Base-by-base conservation (phyloP, 2,888 invertebrate species). In the Axea sp. region DNA sequence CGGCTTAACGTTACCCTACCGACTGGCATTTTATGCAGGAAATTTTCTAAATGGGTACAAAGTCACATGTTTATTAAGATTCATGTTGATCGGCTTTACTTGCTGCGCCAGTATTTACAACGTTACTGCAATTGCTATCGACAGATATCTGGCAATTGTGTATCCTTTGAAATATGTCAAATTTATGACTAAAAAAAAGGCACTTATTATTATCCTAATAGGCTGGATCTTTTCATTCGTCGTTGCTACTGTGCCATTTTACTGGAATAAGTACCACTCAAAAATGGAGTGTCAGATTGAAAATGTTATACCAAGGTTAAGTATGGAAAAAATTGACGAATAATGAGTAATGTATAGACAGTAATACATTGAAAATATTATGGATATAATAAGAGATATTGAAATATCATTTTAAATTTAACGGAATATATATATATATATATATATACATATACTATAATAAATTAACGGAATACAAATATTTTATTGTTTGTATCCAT, bases 31-130 rank as follows among this genome's bases (percentile, higher is more conserved):
- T 88, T 94, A 93, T 87, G 85, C 93, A 75, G 89, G 91, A 79
- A 89, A 89, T 3, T 89, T 90, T 65, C 89, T 94, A 78, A 92
- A 92, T 26, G 87, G 88, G 39, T 89, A 90, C 76, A 91, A 92
- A 78, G 89, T 88, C 82, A 90, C 92, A 12, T 95, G 95, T 80
- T 85, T 95, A 41, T 33, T 78, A 22, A 76, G 77, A 60, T 95
- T 94, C 88, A 93, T 93, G 55, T 89, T 94, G 53, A 92, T 93
- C 76, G 92, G 92, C 77, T 90, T 94, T 82, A 94, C 94, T 72
- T 94, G 94, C 84, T 91, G 93, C 79, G 94, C 93, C 45, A 95
- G 94, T 77, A 92, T 95, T 80, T 92, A 92, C 88, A 95, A 94
- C 86, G 90, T 95, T 77, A 92, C 94, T 81, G 91, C 93, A 45